Evolutionary conservation across 1,140 invertebrate genomes (phyloP), one percentile per base, ranked within the genome.

Genomic region (Thalassaphorura encarpata): DNA sequence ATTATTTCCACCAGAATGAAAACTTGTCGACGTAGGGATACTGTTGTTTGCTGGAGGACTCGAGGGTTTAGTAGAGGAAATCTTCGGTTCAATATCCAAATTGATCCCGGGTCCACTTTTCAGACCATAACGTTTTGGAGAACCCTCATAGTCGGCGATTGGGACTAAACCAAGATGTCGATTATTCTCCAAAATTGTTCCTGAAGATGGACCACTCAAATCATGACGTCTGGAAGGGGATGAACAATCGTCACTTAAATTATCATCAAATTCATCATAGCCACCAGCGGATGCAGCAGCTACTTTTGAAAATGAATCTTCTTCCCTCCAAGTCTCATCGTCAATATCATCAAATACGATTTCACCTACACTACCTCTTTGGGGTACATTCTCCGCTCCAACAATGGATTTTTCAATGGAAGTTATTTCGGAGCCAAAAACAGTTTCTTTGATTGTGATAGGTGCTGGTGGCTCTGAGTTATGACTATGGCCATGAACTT

Each of bases 141-240:
- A 92, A 21, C 87, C 89, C 60, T 91, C 89, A 70, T 94, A 94
- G 64, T 93, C 87, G 31, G 87, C 86, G 65, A 91, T 90, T 15
- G 87, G 86, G 61, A 91, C 72, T 72, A 83, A 85, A 23, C 89
- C 89, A 69, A 92, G 92, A 47, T 90, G 59, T 61, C 63, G 56
- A 51, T 61, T 64, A 40, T 61, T 64, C 54, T 54, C 58, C 56
- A 54, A 53, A 76, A 33, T 70, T 70, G 31, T 73, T 73, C 41
- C 74, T 73, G 48, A 33, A n/a, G 27, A n/a, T 13, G 24, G 24
- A 31, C 18, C 26, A 16, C 18, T 15, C 11, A 15, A 6, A 8
- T 16, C 16, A 6, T 16, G 6, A 8, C 16, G 8, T 6, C 23
- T 2, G 27, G 18, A 50, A 42, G 47, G 40, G 13, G 49, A 23